Base-by-base conservation (phyloP, 30 jellyfish, hydroid and myxozoan genomes). In the Aurelia coerulea region DNA sequence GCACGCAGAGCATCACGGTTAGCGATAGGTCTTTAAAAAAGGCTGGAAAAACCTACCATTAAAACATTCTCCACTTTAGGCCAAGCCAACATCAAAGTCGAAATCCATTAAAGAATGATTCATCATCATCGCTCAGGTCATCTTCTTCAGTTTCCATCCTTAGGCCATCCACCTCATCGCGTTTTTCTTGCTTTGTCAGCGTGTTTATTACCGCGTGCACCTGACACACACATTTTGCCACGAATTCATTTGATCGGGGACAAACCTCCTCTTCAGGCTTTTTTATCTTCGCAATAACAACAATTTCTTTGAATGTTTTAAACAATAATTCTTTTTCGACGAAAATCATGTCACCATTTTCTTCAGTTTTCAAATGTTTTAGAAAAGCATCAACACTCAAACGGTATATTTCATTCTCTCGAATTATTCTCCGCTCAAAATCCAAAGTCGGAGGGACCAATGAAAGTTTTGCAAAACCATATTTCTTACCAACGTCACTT, bases 91-190 rank as follows among this genome's bases (percentile, higher is more conserved):
- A 46, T 46, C 56, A 46, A 46, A 86, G 53, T 14, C 95, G 80
- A 56, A 86, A 86, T 33, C 95, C 95, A 66, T 67, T 69, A 68
- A 86, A 76, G 35, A 65, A 86, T 19, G 95, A 86, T 76, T 86
- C 95, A 59, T 86, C 95, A 41, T 86, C 95, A 51, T 76, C 95
- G 54, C 95, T 86, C 42, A 53, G 34, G 16, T 68, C 79, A 62
- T 76, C 80, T 64, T 76, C 79, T 33, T 75, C 88, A 2, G 82
- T 71, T 13, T 74, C 84, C 83, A 74, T 62, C 53, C 32, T 59
- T 29, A 63, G 78, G 33, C 93, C 93, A 84, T 84, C 93, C 33
- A 84, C 86, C n/a, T 73, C 83, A 35, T 84, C 93, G 11, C 41
- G 18, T 29, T 65, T 32, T 42, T 58, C 78, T 34, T 69, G 79